Percentiles rank a stretch among this genome's conserved stretches.
Evolutionary conservation across 2,888 invertebrate species (phyloP).

Genomic region (Kuschelorhynchus macadamiae): DNA sequence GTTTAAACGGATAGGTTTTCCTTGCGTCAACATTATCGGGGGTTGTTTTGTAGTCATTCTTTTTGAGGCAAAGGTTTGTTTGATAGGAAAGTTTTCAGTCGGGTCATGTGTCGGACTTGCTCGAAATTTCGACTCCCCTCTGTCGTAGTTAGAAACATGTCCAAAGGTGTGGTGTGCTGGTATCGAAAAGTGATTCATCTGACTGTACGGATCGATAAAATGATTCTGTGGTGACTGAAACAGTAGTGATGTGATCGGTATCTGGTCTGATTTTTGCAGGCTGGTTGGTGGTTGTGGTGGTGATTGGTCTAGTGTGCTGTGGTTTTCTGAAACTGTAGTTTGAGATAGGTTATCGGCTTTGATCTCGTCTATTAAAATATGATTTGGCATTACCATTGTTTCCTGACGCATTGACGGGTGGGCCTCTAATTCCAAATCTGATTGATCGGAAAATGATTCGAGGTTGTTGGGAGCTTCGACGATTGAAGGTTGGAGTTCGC

Average conservation of each 20-base stretch:
- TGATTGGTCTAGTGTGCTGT: conserved; percentile 51
- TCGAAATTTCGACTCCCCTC: no score
- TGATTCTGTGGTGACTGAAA: conserved; percentile 32
- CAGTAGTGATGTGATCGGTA: conserved; percentile 30
- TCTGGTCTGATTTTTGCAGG: conserved; percentile 38
- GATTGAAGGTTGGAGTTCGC: conserved; percentile 70
- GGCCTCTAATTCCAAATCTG: conserved; percentile 70
- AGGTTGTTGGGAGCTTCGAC: conserved; percentile 63
- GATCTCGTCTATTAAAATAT: conserved; percentile 51
- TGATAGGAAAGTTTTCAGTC: no score
- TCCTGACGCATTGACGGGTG: conserved; percentile 70
- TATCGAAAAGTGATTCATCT: conserved; percentile 9
- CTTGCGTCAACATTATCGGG: no score
- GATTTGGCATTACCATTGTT: conserved; percentile 64
- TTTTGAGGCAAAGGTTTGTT: no score
- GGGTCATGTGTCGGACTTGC: conserved; percentile 17
- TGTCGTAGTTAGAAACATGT: conserved; percentile 9
- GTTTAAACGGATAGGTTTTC: no score
- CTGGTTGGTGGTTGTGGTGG: conserved; percentile 21
- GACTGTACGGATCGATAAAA: conserved; percentile 11
- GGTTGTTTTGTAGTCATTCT: no score
- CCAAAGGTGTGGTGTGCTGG: conserved; percentile 12
- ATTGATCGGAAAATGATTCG: no score
- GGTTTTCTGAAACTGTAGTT: conserved; percentile 54
- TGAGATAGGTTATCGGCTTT: conserved; percentile 49